Base-by-base conservation (phyloP, 2,888 invertebrate genomes). In the Sarcophaga carnaria region DNA sequence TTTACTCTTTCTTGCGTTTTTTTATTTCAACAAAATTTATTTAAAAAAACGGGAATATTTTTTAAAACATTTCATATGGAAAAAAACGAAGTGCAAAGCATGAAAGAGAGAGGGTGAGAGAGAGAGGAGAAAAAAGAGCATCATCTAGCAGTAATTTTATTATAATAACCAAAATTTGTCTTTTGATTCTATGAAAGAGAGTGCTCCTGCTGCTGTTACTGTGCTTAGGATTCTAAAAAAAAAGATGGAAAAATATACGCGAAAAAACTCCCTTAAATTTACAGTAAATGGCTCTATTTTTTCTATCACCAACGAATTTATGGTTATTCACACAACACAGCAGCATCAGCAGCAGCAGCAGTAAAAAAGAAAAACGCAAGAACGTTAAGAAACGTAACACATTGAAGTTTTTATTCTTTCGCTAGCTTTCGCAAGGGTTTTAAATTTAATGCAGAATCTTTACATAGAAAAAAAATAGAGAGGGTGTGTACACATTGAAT, bases 141-240 rank as follows among this genome's bases (percentile, higher is more conserved):
- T 8, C 37, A 37, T 37, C 37, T 2, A 37, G 37, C 37, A 49
- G 83, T 86, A 84, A 87, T 84, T 81, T 87, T 81, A 62, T 67
- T 75, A 79, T 84, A 87, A 87, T 84, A 84, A 81, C 83, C 70
- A 81, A 71, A 81, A 84, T 87, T 84, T 87, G 87, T 87, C 87
- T 87, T 70, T 74, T 78, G 64, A 59, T 67, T 71, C 67, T 71
- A 11, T 81, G 60, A 74, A 62, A 69, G 63, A 66, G 54, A 60
- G 10, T 74, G 79, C 62, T 71, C 20, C 54, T 80, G 27, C 45
- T 80, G 6, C 5, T 59, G 14, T 17, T 3, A n/a, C 59, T 5
- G 17, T 17, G 17, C n/a, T 22, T 20, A 75, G 25, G 4, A 49
- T 4, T 22, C 47, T 71, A 59, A 54, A 72, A 70, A 70, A 22